phyloP scores from a whole-genome alignment of 2,888 invertebrate genomes.

The Baccha elongata region DNA sequence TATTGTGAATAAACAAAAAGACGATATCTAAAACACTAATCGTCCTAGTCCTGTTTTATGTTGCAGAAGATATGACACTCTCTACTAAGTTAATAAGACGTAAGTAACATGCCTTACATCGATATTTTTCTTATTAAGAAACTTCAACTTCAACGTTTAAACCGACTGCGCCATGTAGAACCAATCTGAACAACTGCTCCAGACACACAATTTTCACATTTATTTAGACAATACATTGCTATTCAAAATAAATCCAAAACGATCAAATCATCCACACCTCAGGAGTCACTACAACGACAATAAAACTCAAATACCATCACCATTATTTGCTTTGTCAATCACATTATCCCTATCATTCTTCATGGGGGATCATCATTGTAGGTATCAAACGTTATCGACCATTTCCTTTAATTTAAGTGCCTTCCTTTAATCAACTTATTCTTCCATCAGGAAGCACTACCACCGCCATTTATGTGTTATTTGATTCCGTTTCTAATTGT shows the following conservation, averaged over 20 bases:
- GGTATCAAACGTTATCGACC: conserved; percentile 32
- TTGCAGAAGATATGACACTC: too few relatives aligned
- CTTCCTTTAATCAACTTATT: conserved; percentile 52
- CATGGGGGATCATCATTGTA: conserved; percentile 1
- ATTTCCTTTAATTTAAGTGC: conserved; percentile 43
- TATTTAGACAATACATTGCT: too few relatives aligned
- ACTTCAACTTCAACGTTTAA: too few relatives aligned
- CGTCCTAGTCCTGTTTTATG: too few relatives aligned
- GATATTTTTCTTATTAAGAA: too few relatives aligned
- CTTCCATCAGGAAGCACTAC: conserved; percentile 19
- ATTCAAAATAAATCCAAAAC: not conserved
- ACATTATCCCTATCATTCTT: conserved; percentile 4
- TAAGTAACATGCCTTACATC: too few relatives aligned
- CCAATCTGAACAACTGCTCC: too few relatives aligned
- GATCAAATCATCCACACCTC: conserved; percentile 14
- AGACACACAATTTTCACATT: too few relatives aligned
- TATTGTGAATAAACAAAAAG: too few relatives aligned
- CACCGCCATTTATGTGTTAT: conserved; percentile 25
- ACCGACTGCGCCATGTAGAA: too few relatives aligned
- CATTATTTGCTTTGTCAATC: conserved; percentile 19
- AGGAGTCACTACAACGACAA: not conserved
- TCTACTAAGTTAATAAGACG: too few relatives aligned
- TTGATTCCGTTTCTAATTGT: conserved; percentile 54
- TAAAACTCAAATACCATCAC: conserved; percentile 7
- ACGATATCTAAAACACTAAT: too few relatives aligned